Percentiles rank a stretch among this genome's conserved stretches.
Conservation (phyloP, 1,140 invertebrate species). For the Hycleus cichorii region DNA sequence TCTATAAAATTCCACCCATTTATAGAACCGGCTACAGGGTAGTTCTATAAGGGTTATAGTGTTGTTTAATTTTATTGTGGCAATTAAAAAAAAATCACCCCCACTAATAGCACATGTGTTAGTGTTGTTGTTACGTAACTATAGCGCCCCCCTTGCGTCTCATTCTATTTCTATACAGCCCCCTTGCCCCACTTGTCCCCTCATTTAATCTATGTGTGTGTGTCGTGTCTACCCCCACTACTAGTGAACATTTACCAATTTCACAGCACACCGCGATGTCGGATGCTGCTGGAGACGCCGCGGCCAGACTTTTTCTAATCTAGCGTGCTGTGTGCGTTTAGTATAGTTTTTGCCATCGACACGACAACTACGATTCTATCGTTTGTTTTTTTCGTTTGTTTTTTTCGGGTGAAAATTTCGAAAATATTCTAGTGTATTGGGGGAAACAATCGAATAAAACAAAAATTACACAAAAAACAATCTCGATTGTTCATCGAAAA, state of each 20-base stretch:
- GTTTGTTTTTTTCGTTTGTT: conserved; percentile 16
- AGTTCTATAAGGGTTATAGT: too few species aligned
- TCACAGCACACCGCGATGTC: conserved; percentile 24
- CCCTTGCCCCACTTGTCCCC: too few species aligned
- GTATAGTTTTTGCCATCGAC: conserved; percentile 33
- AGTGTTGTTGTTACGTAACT: conserved; percentile 27
- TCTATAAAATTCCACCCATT: too few species aligned
- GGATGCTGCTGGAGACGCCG: conserved; percentile 26
- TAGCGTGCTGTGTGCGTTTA: conserved; percentile 17
- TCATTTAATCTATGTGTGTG: too few species aligned
- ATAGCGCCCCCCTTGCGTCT: conserved; percentile 11
- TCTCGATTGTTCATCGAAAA: too few species aligned
- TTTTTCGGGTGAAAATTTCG: neutral
- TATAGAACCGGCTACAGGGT: too few species aligned
- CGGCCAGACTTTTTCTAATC: conserved; percentile 29
- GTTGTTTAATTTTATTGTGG: too few species aligned
- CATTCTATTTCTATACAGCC: too few species aligned
- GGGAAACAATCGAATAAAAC: too few species aligned
- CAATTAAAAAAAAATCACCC: conserved; percentile 1
- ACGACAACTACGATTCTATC: conserved; percentile 19
- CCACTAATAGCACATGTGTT: conserved; percentile 1
- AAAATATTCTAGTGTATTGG: too few species aligned
- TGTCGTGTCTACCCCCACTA: conserved; percentile 9
- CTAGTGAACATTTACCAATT: neutral
- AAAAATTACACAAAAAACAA: too few species aligned